A percentile compares a stretch with the other conserved stretches of the same genome.
phyloP scores from a whole-genome alignment of 2,797 vertebrate genomes.

The Paratrypauchen microcephalus region DNA sequence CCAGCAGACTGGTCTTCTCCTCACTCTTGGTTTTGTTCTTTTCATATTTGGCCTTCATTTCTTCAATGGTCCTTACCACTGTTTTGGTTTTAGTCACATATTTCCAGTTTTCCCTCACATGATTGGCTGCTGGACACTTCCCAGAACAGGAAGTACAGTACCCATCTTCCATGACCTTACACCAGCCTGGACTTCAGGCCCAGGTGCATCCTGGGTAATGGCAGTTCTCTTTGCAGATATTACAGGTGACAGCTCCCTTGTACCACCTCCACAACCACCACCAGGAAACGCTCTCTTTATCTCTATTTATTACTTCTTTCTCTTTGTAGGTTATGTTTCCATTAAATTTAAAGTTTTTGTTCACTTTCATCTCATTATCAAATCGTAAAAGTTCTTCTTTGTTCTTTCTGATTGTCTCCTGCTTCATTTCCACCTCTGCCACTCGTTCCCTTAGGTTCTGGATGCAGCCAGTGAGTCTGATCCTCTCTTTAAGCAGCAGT shows the following conservation, averaged over 20 bases:
- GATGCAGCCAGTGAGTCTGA: no score
- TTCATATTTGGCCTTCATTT: neutral
- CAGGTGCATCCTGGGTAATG: neutral
- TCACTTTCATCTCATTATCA: neutral
- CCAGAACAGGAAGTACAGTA: neutral
- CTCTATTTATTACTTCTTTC: neutral
- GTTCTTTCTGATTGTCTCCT: neutral
- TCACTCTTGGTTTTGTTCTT: neutral
- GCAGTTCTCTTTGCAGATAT: neutral
- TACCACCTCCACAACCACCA: no score
- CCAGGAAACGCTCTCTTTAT: no score
- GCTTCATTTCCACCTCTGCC: neutral
- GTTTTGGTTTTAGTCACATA: neutral
- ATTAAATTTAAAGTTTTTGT: neutral
- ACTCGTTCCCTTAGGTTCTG: no score
- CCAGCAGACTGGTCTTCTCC: no score
- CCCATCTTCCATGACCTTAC: neutral
- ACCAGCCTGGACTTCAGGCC: neutral
- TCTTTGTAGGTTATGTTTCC: neutral
- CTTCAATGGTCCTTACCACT: neutral
- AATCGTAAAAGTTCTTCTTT: neutral
- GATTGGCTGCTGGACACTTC: no score
- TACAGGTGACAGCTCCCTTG: no score
- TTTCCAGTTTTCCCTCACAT: no score
- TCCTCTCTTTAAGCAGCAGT: neutral